Conservation (phyloP, 2,888 invertebrate species). For the Agrochola litura region DNA sequence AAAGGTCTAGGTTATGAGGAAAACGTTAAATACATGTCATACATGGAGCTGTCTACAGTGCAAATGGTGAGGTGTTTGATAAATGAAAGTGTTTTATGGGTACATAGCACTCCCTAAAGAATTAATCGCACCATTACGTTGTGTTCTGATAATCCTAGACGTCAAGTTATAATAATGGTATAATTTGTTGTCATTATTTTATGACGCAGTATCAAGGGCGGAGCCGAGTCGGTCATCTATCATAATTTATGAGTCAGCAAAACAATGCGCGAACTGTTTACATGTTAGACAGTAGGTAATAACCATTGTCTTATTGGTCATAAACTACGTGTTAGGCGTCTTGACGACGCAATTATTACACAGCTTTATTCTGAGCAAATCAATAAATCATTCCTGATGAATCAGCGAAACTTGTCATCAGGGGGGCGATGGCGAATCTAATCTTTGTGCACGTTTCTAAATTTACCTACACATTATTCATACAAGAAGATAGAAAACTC, state of each 20-base stretch:
- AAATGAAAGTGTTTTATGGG: slow-evolving; percentile 52
- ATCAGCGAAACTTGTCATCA: slow-evolving; percentile 60
- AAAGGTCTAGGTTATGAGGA: slow-evolving; percentile 61
- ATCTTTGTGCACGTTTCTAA: slow-evolving; percentile 33
- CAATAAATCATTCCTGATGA: slow-evolving; percentile 70
- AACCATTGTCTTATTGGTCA: slow-evolving; percentile 71
- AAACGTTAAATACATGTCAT: slow-evolving; percentile 43
- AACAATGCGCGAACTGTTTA: slow-evolving; percentile 71
- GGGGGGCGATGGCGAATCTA: slow-evolving; percentile 37
- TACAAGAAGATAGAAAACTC: slow-evolving; percentile 59
- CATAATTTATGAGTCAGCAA: slow-evolving; percentile 79
- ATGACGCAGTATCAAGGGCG: slow-evolving; percentile 77
- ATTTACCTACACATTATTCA: slow-evolving; percentile 37
- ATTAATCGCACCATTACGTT: slow-evolving; percentile 64
- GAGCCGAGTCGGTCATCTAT: slow-evolving; percentile 74
- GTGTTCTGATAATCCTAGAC: slow-evolving; percentile 65
- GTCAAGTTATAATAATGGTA: slow-evolving; percentile 74
- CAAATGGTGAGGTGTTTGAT: slow-evolving; percentile 52
- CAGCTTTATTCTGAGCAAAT: slow-evolving; percentile 66
- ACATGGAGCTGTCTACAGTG: slow-evolving; percentile 41
- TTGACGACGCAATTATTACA: slow-evolving; percentile 72
- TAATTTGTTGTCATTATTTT: slow-evolving; percentile 82
- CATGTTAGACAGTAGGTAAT: slow-evolving; percentile 67
- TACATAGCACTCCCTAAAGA: slow-evolving; percentile 41
- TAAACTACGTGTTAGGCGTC: slow-evolving; percentile 69